Evolutionary conservation across 2,888 invertebrate genomes (phyloP).

Genomic region (Stramonita haemastoma): DNA sequence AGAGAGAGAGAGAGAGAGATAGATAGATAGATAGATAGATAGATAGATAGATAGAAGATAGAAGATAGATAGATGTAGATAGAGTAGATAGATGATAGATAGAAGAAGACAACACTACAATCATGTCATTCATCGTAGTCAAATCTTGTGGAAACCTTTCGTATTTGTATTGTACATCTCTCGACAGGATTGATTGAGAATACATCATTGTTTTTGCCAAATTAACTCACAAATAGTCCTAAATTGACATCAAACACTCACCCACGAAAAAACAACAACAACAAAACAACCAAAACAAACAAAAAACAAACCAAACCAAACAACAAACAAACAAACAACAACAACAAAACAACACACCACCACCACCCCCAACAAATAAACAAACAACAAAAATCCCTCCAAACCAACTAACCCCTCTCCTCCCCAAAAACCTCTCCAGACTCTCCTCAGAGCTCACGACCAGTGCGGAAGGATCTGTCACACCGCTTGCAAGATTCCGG

Average conservation of each 20-base stretch:
- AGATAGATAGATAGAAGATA: no score
- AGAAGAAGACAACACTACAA: no score
- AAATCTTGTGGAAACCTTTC: no score
- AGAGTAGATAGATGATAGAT: no score
- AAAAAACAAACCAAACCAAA: background rate
- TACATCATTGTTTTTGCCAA: no score
- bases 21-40: no score
- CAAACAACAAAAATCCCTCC: background rate
- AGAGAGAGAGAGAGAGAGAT: no score
- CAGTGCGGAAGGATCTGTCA: conserved; percentile 68
- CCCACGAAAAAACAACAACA: background rate
- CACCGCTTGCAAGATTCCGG: conserved; percentile 63
- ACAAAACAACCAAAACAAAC: background rate
- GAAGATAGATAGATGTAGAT: no score
- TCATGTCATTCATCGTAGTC: no score
- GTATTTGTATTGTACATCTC: no score
- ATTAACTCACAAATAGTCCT: no score
- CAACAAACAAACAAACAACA: background rate
- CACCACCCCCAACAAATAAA: background rate
- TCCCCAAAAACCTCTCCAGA: conserved; percentile 32
- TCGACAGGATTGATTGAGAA: no score
- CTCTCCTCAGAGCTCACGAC: conserved; percentile 64
- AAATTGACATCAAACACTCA: background rate
- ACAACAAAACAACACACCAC: background rate
- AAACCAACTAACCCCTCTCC: background rate